Evolutionary conservation across 2,797 vertebrate species (phyloP).

Genomic region (Lophotriccus pileatus): DNA sequence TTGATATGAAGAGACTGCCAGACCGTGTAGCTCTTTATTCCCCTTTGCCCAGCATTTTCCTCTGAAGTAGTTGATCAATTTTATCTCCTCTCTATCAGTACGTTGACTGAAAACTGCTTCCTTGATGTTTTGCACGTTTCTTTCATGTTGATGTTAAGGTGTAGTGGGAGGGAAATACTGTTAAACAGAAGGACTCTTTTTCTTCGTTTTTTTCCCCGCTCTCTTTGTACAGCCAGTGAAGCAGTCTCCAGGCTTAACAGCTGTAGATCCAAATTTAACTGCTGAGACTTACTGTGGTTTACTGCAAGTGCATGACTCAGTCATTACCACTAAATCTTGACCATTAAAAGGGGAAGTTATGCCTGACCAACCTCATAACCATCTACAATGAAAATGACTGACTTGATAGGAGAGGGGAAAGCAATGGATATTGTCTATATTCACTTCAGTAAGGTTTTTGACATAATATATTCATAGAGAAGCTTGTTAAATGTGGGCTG

Average conservation of each 20-base stretch:
- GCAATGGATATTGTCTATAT: neutral
- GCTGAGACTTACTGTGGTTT: neutral
- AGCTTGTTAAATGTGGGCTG: neutral
- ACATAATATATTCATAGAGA: neutral
- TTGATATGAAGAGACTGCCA: neutral
- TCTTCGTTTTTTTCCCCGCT: rapidly evolving
- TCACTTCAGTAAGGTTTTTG: neutral
- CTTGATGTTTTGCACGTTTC: neutral
- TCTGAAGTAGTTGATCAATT: neutral
- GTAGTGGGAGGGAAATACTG: neutral
- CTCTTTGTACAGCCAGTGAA: neutral
- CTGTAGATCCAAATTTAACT: neutral
- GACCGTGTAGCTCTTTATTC: neutral
- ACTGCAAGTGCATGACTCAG: neutral
- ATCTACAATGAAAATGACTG: neutral
- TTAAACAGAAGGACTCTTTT: neutral
- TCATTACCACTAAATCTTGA: neutral
- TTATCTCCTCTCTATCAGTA: neutral
- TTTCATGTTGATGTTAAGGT: neutral
- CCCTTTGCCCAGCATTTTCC: neutral
- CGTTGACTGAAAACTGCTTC: neutral
- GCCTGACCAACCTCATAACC: neutral
- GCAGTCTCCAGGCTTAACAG: neutral
- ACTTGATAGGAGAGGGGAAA: neutral
- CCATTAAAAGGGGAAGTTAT: neutral